Conservation (phyloP, 2,113 vertebrate genomes). For the Hydrolagus affinis region DNA sequence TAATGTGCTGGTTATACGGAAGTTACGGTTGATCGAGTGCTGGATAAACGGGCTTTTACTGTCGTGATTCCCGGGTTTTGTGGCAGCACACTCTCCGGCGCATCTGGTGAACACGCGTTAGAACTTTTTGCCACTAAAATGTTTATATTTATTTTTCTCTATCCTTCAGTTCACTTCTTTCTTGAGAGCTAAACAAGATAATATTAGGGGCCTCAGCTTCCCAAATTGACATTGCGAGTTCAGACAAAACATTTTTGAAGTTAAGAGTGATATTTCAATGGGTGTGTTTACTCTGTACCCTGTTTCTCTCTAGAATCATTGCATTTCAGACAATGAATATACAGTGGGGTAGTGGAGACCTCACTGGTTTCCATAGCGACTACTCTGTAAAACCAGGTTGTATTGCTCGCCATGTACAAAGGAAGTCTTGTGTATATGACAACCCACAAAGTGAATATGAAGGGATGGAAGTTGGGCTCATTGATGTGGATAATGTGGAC, state of each 20-base stretch:
- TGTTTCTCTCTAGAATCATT: not conserved
- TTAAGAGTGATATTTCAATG: not conserved
- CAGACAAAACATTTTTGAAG: not conserved
- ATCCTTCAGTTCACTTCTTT: no score
- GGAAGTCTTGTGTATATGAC: not conserved
- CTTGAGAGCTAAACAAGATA: not conserved
- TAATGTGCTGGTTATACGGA: no score
- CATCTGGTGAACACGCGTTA: no score
- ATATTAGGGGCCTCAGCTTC: not conserved
- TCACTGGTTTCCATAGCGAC: slow-evolving; percentile 4
- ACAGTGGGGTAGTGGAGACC: not conserved
- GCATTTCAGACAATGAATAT: not conserved
- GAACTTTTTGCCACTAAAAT: no score
- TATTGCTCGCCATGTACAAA: not conserved
- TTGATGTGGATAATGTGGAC: no score
- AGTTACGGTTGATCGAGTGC: no score
- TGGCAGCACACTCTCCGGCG: no score
- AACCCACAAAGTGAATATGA: not conserved
- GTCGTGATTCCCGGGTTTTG: no score
- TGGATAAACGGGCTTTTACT: no score
- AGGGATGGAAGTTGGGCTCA: not conserved
- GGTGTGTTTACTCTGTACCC: not conserved
- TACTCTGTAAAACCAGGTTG: not conserved
- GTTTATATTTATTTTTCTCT: no score
- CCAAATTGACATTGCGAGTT: not conserved